phyloP scores from a whole-genome alignment of 2,113 vertebrate genomes.

The Crotalus helleri region DNA sequence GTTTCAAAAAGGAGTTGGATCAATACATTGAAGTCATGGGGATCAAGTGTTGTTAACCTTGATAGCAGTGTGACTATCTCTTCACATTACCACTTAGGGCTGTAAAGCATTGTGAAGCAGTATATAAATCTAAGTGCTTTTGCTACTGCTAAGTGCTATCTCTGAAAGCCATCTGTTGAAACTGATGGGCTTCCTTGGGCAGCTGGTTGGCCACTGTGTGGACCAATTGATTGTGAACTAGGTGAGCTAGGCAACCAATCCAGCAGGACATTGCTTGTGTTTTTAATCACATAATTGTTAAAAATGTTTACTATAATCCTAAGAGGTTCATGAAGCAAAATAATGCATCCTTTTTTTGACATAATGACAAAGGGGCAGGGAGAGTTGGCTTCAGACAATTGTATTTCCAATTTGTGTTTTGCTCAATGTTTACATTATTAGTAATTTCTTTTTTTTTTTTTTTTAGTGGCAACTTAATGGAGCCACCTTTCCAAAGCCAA shows the following conservation, averaged over 20 bases:
- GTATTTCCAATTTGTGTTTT: background rate
- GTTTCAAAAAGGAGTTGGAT: no score
- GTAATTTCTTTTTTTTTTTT: conserved; percentile 13
- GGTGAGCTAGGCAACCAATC: background rate
- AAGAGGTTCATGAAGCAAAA: background rate
- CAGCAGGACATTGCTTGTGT: background rate
- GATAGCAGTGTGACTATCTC: no score
- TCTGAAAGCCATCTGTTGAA: no score
- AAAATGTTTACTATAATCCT: background rate
- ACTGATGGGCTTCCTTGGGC: no score
- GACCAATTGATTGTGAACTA: background rate
- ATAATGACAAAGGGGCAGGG: background rate
- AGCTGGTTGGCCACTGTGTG: background rate
- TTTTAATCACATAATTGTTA: background rate
- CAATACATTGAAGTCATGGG: no score
- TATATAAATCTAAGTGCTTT: no score
- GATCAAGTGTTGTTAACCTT: no score
- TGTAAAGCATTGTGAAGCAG: no score
- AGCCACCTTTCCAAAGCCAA: conserved; percentile 82
- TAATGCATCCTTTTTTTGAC: background rate
- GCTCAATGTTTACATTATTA: background rate
- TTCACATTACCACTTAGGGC: no score
- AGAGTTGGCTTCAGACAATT: background rate
- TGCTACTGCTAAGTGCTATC: no score
- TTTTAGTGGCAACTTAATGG: conserved; percentile 88